Evolutionary conservation across 2,797 vertebrate genomes (phyloP).

Genomic region (Lophius americanus): DNA sequence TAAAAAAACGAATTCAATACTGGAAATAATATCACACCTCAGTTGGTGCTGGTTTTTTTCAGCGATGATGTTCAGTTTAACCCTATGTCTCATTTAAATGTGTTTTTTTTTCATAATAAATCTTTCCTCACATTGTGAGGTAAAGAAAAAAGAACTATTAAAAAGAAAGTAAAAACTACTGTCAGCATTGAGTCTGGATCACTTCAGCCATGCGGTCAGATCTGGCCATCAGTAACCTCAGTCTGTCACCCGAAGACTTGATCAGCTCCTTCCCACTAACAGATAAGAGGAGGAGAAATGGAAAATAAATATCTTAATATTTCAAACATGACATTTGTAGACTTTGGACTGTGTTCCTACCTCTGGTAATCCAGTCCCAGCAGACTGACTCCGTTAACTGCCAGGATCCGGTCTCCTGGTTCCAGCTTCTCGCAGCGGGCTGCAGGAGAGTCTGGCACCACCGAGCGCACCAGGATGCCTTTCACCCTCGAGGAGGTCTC

Average conservation of each 20-base stretch:
- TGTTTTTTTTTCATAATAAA: slow-evolving; percentile 17
- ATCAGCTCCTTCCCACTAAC: slow-evolving; percentile 81
- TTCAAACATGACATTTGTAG: background rate
- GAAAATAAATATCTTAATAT: background rate
- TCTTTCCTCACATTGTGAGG: background rate
- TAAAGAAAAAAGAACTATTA: slow-evolving; percentile 12
- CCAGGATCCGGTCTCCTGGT: slow-evolving; percentile 82
- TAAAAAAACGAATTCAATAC: background rate
- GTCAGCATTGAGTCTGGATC: slow-evolving; percentile 59
- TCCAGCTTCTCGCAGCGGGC: slow-evolving; percentile 69
- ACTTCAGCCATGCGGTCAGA: slow-evolving; percentile 59
- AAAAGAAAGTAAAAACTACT: background rate
- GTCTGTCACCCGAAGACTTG: slow-evolving; percentile 75
- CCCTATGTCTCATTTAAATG: slow-evolving; percentile 15
- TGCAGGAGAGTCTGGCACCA: slow-evolving; percentile 82
- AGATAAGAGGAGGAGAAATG: background rate
- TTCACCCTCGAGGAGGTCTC: slow-evolving; percentile 67
- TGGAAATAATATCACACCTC: no score
- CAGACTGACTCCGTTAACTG: slow-evolving; percentile 82
- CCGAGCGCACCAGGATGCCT: slow-evolving; percentile 80
- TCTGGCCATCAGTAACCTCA: slow-evolving; percentile 77
- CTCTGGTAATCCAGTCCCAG: slow-evolving; percentile 76
- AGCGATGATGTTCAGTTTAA: background rate
- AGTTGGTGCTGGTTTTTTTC: no score
- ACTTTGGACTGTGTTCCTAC: slow-evolving; percentile 42